These are phyloP conservation scores for Pharmacophagus antenor DNA, from an alignment of 2,888 invertebrate species.

Conservation along the genomic window DNA sequence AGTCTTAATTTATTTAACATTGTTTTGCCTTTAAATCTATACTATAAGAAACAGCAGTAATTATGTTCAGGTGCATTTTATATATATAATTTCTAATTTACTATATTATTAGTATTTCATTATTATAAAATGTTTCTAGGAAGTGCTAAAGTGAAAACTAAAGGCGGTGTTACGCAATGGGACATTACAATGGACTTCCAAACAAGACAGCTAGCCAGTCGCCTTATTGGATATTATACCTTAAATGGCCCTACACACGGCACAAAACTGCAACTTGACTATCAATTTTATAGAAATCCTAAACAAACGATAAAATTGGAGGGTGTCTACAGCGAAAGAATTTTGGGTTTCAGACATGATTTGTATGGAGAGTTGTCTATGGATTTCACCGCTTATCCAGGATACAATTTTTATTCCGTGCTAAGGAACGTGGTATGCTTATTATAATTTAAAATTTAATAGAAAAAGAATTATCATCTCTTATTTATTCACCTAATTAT, in stretches of 20 bases:
- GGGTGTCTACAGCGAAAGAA: constrained; percentile 76
- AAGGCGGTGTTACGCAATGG: constrained; percentile 85
- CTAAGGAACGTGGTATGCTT: constrained; percentile 82
- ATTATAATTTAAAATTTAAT: not conserved
- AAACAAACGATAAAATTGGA: constrained; percentile 79
- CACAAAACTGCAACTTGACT: constrained; percentile 83
- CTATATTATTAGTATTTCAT: too few relatives aligned
- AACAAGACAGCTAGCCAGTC: constrained; percentile 87
- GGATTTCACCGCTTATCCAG: constrained; percentile 88
- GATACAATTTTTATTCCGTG: constrained; percentile 85
- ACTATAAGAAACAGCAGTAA: too few relatives aligned
- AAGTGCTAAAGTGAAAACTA: constrained; percentile 62
- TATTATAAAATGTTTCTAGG: constrained; percentile 46
- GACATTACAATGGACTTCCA: constrained; percentile 88
- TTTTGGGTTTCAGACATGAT: constrained; percentile 79
- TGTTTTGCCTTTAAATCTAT: too few relatives aligned
- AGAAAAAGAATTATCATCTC: too few relatives aligned
- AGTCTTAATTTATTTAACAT: too few relatives aligned
- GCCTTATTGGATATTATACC: constrained; percentile 87
- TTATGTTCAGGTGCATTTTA: too few relatives aligned
- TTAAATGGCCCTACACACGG: constrained; percentile 75
- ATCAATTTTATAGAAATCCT: constrained; percentile 82
- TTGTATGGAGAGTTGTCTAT: constrained; percentile 84
- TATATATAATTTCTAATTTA: too few relatives aligned
- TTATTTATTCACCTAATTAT: too few relatives aligned